Evolutionary conservation across 53 echinoderm and acorn worm species (phyloP).

Genomic region (Astropecten irregularis): DNA sequence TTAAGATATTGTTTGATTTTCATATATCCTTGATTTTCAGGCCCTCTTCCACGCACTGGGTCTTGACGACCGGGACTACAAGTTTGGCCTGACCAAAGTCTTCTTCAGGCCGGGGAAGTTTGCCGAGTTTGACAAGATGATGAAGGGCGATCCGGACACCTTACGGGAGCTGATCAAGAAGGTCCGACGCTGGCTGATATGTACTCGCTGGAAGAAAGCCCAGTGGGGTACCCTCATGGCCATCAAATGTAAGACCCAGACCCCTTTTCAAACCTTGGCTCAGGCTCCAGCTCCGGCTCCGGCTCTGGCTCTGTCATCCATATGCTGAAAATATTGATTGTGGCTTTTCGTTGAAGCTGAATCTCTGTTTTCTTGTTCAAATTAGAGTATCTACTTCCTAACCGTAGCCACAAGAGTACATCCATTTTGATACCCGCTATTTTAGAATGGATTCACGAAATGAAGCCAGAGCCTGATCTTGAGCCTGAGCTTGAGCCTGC

Average conservation of each 20-base stretch:
- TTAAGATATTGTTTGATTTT: too few species aligned
- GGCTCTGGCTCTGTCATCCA: too few species aligned
- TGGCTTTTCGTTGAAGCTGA: too few species aligned
- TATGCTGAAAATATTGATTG: too few species aligned
- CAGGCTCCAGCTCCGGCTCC: too few species aligned
- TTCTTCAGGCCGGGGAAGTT: constrained; percentile 99
- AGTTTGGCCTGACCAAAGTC: constrained; percentile 96
- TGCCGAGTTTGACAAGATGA: constrained; percentile 96
- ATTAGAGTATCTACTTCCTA: too few species aligned
- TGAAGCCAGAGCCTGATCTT: neutral
- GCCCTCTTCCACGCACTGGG: constrained; percentile 97
- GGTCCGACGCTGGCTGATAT: constrained; percentile 93
- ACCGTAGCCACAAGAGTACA: too few species aligned
- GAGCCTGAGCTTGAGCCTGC: neutral
- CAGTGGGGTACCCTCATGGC: constrained; percentile 98
- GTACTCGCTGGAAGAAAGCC: constrained; percentile 91
- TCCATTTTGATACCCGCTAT: too few species aligned
- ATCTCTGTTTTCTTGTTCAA: too few species aligned
- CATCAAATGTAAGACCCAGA: constrained; percentile 88
- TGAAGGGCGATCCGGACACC: constrained; percentile 92
- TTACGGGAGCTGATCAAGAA: constrained; percentile 85
- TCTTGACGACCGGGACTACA: constrained; percentile 93
- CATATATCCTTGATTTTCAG: too few species aligned
- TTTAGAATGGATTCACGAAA: too few species aligned
- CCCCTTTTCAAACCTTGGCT: too few species aligned